Conservation (phyloP, 2,797 vertebrate species). For the Clarias fuscus region DNA sequence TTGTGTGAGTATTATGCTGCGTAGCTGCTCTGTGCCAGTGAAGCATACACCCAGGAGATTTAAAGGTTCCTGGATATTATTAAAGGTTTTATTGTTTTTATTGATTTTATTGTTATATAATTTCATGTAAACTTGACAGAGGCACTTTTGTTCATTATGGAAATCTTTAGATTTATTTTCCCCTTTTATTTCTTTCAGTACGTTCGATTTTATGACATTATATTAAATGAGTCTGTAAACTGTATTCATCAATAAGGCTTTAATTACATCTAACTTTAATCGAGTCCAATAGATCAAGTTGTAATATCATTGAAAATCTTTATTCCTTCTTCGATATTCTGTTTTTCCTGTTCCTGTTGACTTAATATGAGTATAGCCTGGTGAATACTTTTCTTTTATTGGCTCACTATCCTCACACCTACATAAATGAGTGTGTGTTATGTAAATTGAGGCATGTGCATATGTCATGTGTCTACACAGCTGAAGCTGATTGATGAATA, state of each 20-base stretch:
- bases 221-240: not conserved
- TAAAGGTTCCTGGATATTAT: too few relatives aligned
- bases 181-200: too few relatives aligned
- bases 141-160: too few relatives aligned
- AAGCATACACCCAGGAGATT: too few relatives aligned
- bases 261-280: not conserved
- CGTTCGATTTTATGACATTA: too few relatives aligned
- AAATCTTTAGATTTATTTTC: too few relatives aligned
- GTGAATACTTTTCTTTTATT: not conserved
- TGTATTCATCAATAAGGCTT: not conserved
- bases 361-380: not conserved
- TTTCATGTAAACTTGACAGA: too few relatives aligned
- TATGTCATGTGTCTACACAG: conserved; percentile 8
- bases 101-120: too few relatives aligned
- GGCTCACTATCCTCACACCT: not conserved
- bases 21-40: too few relatives aligned
- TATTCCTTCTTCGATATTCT: not conserved
- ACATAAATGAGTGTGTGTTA: not conserved
- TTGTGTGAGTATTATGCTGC: too few relatives aligned
- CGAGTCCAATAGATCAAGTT: not conserved
- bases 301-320: not conserved
- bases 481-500: not conserved
- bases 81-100: too few relatives aligned
- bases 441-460: conserved; percentile 1
- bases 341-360: not conserved